Evolutionary conservation across 64 coral and sea anemone genomes (phyloP), one percentile per base, ranked within the genome.

Genomic region (Trachythela sp.): DNA sequence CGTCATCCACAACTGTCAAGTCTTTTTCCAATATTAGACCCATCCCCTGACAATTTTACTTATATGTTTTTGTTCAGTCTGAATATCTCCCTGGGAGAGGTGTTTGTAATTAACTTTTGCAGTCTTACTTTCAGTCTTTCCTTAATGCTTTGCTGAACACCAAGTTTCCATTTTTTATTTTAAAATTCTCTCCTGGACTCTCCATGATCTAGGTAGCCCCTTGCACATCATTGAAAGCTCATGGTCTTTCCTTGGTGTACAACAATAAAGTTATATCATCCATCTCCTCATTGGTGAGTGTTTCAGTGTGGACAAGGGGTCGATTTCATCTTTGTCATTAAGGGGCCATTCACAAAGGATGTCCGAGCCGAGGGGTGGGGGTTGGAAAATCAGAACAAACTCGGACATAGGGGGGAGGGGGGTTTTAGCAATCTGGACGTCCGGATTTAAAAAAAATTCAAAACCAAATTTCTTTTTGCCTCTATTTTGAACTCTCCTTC

Each of bases 41-140:
- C 84, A 85, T 85, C 84, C 36, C 84, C 84, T 85, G 84, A 85
- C 39, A 85, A 48, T 48, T 85, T 85, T 18, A 85, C 84, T 30
- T 39, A 42, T 24, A 85, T 85, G 40, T 85, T 85, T 48, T 85
- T 85, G 17, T 85, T 39, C 30, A 22, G 40, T n/a, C 22, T 31
- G 43, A 85, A 45, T 48, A 45, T n/a, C 9, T 26, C 84, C 9
- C 38, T 48, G 1, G 2, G 30, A 10, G 20, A 48, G 43, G 13
- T 85, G 38, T 85, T n/a, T n/a, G n/a, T 40, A 40, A 85, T 85
- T 24, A 85, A 6, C 38, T 31, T 24, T 48, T 85, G 38, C 45
- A 85, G 2, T 85, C 84, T 41, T 17, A 85, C 11, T 14, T 24
- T 40, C 40, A 85, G 43, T 39, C 84, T 41, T 35, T 85, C 84